Conservation (phyloP, 2,888 invertebrate species). For the Holacanthella duospinosa region DNA sequence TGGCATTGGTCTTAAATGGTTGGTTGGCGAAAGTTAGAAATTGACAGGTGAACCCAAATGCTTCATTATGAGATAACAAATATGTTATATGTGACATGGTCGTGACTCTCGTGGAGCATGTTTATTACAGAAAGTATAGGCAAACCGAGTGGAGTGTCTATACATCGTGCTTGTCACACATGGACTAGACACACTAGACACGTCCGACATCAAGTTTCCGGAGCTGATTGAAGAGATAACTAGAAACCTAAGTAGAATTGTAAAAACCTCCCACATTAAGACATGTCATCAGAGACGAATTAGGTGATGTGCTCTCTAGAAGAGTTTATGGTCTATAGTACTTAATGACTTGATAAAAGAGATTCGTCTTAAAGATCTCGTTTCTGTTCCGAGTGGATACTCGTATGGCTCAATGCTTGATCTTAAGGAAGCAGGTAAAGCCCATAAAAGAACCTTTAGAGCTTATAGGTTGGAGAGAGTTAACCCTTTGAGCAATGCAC, state of each 20-base stretch:
- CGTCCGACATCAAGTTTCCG: neutral
- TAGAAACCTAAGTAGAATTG: neutral
- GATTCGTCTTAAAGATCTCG: too few relatives aligned
- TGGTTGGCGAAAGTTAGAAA: neutral
- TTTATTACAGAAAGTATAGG: conserved; percentile 7
- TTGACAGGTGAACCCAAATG: conserved; percentile 17
- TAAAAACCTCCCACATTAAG: neutral
- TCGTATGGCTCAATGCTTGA: too few relatives aligned
- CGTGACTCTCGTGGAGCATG: neutral
- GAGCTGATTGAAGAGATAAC: neutral
- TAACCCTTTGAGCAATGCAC: conserved; percentile 24
- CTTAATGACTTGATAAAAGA: too few relatives aligned
- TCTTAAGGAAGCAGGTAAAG: neutral
- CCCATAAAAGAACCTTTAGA: conserved; percentile 2
- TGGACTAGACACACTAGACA: neutral
- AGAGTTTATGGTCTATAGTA: conserved; percentile 18
- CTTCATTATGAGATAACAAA: conserved; percentile 19
- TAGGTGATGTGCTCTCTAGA: neutral
- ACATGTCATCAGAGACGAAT: conserved; percentile 12
- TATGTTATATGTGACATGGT: conserved; percentile 7
- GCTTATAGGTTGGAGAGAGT: conserved; percentile 11
- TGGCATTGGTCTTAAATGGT: conserved; percentile 8
- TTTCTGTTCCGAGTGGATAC: too few relatives aligned
- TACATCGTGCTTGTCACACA: neutral
- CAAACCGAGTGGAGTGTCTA: conserved; percentile 14